phyloP scores from a whole-genome alignment of 2,113 vertebrate species.

The Malurus melanocephalus region DNA sequence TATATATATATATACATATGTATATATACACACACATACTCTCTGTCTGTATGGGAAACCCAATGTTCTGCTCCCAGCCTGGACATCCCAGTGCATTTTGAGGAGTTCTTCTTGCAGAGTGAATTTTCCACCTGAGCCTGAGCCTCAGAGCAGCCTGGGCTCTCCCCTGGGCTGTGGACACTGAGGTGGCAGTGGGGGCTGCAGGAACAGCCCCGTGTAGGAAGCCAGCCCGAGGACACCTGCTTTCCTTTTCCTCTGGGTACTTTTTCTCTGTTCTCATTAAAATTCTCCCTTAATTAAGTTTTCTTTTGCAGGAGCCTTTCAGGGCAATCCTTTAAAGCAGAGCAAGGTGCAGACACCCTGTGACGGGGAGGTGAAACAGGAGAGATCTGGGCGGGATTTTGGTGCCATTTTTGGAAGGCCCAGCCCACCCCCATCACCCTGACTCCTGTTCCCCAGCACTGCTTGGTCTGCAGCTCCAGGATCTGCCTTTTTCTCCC shows the following conservation, averaged over 20 bases:
- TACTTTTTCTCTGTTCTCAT: not conserved
- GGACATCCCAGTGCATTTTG: not conserved
- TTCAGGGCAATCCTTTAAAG: not conserved
- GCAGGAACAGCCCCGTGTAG: not conserved
- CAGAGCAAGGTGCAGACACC: not conserved
- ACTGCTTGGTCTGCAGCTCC: not conserved
- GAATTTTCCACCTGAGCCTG: not conserved
- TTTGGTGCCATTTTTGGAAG: not conserved
- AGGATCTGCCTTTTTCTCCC: not conserved
- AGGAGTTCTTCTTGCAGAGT: not conserved
- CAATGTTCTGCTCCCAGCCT: not conserved
- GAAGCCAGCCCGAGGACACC: not conserved
- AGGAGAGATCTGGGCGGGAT: not conserved
- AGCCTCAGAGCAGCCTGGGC: not conserved
- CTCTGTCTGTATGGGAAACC: not conserved
- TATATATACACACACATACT: too few species aligned
- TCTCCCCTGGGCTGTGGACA: not conserved
- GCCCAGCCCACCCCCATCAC: not conserved
- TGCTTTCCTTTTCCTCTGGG: not conserved
- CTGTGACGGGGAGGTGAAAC: not conserved
- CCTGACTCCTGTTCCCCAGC: rapidly evolving
- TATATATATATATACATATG: too few species aligned
- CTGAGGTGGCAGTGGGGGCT: not conserved
- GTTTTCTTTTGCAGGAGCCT: not conserved
- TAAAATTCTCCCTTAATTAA: not conserved